phyloP scores from a whole-genome alignment of 2,888 invertebrate species.

The Charanyca ferruginea region DNA sequence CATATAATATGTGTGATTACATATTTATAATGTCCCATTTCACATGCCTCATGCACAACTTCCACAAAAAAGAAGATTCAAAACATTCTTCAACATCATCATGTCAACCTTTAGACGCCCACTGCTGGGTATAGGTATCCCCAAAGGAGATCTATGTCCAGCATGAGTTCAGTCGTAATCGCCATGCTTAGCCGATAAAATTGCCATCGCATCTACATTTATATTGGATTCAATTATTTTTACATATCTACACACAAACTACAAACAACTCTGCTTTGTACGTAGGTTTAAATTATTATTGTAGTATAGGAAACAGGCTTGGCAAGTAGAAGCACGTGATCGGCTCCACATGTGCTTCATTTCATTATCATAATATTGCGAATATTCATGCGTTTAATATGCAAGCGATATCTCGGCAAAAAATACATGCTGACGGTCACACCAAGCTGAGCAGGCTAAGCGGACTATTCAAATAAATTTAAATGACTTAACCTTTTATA shows the following conservation, averaged over 20 bases:
- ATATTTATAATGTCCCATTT: too few species aligned
- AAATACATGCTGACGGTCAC: slow-evolving; percentile 34
- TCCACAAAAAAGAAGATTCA: background rate
- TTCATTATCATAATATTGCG: slow-evolving; percentile 47
- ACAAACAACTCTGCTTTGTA: background rate
- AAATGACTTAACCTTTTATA: too few species aligned
- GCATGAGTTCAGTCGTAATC: too few species aligned
- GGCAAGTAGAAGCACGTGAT: slow-evolving; percentile 47
- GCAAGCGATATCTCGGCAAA: slow-evolving; percentile 44
- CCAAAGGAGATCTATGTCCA: too few species aligned
- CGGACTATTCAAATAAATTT: background rate
- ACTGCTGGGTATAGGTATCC: too few species aligned
- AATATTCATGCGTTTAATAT: slow-evolving; percentile 21
- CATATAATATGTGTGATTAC: background rate
- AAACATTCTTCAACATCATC: too few species aligned
- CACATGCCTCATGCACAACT: background rate
- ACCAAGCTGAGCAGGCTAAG: slow-evolving; percentile 23
- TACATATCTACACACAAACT: too few species aligned
- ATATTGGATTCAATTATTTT: too few species aligned
- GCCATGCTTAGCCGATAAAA: too few species aligned
- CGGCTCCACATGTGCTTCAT: slow-evolving; percentile 42
- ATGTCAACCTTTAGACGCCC: too few species aligned
- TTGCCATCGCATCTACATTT: too few species aligned
- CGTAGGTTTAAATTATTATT: slow-evolving; percentile 5
- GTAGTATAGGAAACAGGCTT: slow-evolving; percentile 16